Conservation (phyloP, 1,140 invertebrate genomes). For the Ceratitis capitata region DNA sequence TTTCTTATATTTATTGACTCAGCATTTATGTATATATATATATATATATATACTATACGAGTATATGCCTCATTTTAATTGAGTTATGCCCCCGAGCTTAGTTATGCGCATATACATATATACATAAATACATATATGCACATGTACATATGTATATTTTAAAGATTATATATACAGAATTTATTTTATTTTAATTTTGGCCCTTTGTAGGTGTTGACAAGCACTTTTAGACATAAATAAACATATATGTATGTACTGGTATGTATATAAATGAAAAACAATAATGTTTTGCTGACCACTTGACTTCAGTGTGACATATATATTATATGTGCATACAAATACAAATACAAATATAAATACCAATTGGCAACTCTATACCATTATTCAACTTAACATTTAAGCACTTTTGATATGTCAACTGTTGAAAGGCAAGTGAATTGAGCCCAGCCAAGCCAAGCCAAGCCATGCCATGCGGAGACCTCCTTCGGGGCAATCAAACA, state of each 20-base stretch:
- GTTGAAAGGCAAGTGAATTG: slow-evolving; percentile 21
- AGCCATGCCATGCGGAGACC: too few species aligned
- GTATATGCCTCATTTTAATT: not conserved
- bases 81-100: not conserved
- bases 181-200: too few species aligned
- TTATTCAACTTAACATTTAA: not conserved
- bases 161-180: too few species aligned
- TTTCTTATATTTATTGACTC: not conserved
- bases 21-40: not conserved
- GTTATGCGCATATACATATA: not conserved
- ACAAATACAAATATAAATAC: not conserved
- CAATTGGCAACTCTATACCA: not conserved
- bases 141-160: not conserved
- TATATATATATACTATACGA: too few species aligned
- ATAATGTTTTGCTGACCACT: not conserved
- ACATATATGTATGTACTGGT: not conserved
- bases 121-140: not conserved
- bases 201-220: not conserved
- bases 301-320: not conserved
- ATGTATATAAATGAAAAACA: not conserved
- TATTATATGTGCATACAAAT: not conserved
- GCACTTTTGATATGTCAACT: slow-evolving; percentile 30
- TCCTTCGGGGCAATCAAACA: not conserved
- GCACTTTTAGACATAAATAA: too few species aligned
- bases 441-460: not conserved